These are phyloP conservation scores for Trochalopteron elliotii DNA, from an alignment of 2,113 vertebrate genomes.

Conservation along the genomic window DNA sequence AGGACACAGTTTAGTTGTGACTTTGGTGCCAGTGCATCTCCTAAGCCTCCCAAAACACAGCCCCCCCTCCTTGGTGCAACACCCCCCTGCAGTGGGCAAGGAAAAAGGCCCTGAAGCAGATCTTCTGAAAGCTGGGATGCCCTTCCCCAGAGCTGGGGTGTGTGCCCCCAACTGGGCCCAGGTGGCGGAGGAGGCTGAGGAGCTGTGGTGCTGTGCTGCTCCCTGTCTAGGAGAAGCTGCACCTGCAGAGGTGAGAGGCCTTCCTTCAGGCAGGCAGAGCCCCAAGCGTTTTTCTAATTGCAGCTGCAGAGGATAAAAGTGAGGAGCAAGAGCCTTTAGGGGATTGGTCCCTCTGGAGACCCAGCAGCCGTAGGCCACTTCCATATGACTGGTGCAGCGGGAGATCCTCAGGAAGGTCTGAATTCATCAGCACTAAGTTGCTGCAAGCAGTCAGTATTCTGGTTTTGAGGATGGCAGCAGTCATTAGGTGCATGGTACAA, in stretches of 20 bases:
- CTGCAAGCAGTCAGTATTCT: background rate
- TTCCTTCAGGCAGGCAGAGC: background rate
- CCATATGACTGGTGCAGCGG: rapidly evolving
- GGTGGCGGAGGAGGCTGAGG: background rate
- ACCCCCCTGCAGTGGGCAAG: background rate
- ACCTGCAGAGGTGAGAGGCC: background rate
- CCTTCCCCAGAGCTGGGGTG: background rate
- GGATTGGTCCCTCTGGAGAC: background rate
- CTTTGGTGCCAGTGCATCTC: background rate
- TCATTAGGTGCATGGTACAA: background rate
- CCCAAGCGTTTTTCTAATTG: background rate
- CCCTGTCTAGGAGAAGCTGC: no score
- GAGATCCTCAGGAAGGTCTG: background rate
- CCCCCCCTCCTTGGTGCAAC: background rate
- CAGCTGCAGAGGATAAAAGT: background rate
- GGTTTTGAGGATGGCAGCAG: background rate
- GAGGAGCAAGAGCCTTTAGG: background rate
- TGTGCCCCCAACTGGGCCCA: no score
- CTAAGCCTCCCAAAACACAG: rapidly evolving
- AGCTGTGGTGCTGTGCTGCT: background rate
- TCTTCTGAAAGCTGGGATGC: background rate
- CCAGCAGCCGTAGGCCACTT: background rate
- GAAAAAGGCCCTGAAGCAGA: background rate
- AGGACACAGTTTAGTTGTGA: background rate
- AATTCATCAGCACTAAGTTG: background rate